Percentiles rank a stretch among this genome's conserved stretches.
These are phyloP conservation scores for Amazona ochrocephala DNA, from an alignment of 2,797 vertebrate species.

Conservation along the genomic window DNA sequence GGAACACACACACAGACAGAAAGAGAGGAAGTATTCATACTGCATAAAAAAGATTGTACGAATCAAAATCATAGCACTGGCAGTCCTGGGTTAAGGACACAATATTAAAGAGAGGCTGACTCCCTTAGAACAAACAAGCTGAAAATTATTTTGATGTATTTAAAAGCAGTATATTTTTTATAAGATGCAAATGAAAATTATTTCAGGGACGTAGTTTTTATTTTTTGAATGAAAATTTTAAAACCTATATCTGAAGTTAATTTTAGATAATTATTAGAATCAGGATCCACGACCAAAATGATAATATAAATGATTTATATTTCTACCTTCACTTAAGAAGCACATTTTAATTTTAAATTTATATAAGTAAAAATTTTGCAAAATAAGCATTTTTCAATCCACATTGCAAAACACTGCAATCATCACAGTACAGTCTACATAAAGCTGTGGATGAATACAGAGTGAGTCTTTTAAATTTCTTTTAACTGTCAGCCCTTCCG, in stretches of 20 bases:
- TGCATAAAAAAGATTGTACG: neutral
- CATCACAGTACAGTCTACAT: neutral
- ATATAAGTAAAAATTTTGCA: conserved; percentile 15
- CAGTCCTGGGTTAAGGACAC: neutral
- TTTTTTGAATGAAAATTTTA: neutral
- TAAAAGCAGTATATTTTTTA: neutral
- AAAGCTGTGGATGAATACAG: neutral
- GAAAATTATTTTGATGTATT: neutral
- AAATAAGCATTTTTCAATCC: neutral
- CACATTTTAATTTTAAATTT: neutral
- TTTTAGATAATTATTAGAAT: neutral
- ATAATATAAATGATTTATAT: neutral
- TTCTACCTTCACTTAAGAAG: neutral
- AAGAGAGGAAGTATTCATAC: neutral
- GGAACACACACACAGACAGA: neutral
- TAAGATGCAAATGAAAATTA: neutral
- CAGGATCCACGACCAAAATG: neutral
- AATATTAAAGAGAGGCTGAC: neutral
- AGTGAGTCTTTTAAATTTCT: conserved; percentile 40
- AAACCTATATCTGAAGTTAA: neutral
- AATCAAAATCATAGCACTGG: neutral
- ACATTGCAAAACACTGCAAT: neutral
- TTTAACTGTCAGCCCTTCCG: conserved; percentile 1
- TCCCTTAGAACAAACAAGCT: neutral
- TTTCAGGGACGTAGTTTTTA: neutral